Evolutionary conservation across 1,140 invertebrate genomes (phyloP).

Genomic region (Drosophila mayri): DNA sequence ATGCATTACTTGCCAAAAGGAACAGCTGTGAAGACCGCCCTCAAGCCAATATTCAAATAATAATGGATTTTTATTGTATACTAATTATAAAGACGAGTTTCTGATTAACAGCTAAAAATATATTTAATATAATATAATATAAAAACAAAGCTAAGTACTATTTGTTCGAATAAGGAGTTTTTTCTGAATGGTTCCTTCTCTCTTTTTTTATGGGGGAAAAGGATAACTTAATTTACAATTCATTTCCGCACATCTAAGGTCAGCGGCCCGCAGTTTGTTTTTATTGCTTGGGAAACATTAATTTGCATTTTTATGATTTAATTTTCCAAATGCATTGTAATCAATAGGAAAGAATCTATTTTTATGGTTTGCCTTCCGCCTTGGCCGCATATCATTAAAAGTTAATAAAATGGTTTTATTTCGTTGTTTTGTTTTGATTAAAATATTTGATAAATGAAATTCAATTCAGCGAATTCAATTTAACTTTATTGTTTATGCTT

Average conservation of each 20-base stretch:
- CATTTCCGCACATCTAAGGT: neutral
- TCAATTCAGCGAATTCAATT: neutral
- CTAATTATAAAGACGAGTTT: neutral
- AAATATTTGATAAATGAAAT: neutral
- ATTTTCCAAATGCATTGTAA: constrained; percentile 46
- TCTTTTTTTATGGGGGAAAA: constrained; percentile 10
- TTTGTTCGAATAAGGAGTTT: neutral
- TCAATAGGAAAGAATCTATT: constrained; percentile 15
- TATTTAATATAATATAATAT: too few species aligned
- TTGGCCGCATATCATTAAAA: constrained; percentile 23
- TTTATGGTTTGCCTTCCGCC: constrained; percentile 21
- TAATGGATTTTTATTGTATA: constrained; percentile 9
- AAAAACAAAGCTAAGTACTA: neutral
- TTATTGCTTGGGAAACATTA: constrained; percentile 18
- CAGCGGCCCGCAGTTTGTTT: neutral
- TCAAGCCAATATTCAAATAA: constrained; percentile 6
- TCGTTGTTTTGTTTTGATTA: neutral
- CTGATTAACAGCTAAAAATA: neutral
- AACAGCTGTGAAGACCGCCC: neutral
- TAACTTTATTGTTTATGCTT: neutral
- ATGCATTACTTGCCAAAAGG: neutral
- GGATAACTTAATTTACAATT: constrained; percentile 18
- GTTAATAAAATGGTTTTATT: constrained; percentile 6
- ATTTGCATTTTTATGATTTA: constrained; percentile 50
- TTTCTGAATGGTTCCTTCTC: too few species aligned